Evolutionary conservation across 2,797 vertebrate species (phyloP).

Genomic region (Sebastes kiyomatsui): DNA sequence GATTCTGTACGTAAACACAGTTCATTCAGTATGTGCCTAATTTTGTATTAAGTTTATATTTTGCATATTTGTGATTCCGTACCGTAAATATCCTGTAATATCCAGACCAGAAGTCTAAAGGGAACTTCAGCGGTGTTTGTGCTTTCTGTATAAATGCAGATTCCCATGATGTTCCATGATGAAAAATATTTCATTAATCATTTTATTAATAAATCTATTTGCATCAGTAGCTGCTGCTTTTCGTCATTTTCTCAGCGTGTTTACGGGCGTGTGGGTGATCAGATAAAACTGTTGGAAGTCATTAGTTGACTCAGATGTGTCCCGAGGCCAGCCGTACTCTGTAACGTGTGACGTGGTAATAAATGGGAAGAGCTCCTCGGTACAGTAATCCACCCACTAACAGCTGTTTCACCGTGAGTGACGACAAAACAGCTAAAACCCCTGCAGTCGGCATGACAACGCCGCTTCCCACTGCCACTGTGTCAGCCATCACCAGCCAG

Average conservation of each 20-base stretch:
- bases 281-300: background rate
- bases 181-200: conserved; percentile 58
- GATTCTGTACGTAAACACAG: conserved; percentile 39
- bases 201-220: conserved; percentile 73
- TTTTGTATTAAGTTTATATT: conserved; percentile 77
- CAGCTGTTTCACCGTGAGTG: conserved; percentile 47
- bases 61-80: conserved; percentile 65
- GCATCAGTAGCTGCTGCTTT: conserved; percentile 24
- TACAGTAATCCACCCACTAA: conserved; percentile 44
- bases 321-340: background rate
- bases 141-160: conserved; percentile 49
- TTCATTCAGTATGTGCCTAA: conserved; percentile 76
- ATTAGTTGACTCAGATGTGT: background rate
- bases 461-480: conserved; percentile 17
- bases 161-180: conserved; percentile 36
- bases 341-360: background rate
- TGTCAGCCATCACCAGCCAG: conserved; percentile 23
- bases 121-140: conserved; percentile 51
- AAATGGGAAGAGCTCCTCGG: background rate
- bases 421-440: conserved; percentile 24
- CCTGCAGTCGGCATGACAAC: conserved; percentile 51
- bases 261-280: background rate
- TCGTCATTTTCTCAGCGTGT: background rate
- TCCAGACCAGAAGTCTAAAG: conserved; percentile 50
- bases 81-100: conserved; percentile 44